Percentiles rank a stretch among this genome's conserved stretches.
These are phyloP conservation scores for Paramormyrops kingsleyae DNA, from an alignment of 2,113 vertebrate species.

Conservation along the genomic window DNA sequence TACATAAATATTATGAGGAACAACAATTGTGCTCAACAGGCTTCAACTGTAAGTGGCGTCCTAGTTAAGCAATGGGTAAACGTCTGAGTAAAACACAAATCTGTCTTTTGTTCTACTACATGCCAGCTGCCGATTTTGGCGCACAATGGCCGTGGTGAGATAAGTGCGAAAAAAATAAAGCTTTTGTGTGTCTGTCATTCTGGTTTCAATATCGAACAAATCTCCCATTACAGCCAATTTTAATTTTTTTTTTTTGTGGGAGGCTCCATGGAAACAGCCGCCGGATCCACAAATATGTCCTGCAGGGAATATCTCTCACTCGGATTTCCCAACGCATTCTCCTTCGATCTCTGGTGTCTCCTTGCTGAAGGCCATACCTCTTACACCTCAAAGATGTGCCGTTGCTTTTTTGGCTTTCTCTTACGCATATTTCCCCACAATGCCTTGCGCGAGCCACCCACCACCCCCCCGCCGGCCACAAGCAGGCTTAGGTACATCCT, in stretches of 20 bases:
- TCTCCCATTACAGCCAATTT: neutral
- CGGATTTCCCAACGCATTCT: neutral
- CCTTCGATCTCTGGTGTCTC: neutral
- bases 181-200: neutral
- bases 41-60: neutral
- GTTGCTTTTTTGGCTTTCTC: neutral
- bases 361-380: neutral
- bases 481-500: neutral
- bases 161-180: neutral
- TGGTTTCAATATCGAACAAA: neutral
- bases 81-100: neutral
- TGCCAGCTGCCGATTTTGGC: neutral
- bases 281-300: neutral
- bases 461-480: neutral
- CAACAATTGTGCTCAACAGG: neutral
- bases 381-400: neutral
- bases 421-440: neutral
- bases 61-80: neutral
- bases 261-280: neutral
- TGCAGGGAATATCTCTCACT: neutral
- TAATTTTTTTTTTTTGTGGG: neutral
- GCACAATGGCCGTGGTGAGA: neutral
- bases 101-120: neutral
- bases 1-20: neutral
- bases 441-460: neutral